Evolutionary conservation across 2,888 invertebrate species (phyloP).

Genomic region (Trachelus iudaicus): DNA sequence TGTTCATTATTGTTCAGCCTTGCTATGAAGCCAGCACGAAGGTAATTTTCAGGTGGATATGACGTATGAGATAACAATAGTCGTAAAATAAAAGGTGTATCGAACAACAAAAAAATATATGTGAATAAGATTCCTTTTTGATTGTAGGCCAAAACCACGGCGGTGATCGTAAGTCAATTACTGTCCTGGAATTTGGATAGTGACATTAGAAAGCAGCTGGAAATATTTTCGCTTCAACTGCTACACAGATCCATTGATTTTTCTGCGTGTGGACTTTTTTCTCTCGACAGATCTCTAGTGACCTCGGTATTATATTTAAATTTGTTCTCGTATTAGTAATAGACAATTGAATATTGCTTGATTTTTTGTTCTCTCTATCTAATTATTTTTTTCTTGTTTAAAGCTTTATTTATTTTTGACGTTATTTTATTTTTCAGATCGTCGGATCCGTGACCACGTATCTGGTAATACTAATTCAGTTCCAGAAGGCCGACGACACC

Average conservation of each 20-base stretch:
- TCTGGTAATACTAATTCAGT: slow-evolving; percentile 72
- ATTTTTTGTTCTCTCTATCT: neutral
- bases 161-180: slow-evolving; percentile 67
- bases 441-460: slow-evolving; percentile 72
- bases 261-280: slow-evolving; percentile 71
- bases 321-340: neutral
- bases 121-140: neutral
- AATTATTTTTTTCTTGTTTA: neutral
- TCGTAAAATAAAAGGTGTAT: neutral
- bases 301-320: slow-evolving; percentile 65
- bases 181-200: slow-evolving; percentile 51
- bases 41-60: slow-evolving; percentile 51
- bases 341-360: neutral
- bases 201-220: slow-evolving; percentile 67
- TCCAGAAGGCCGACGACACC: slow-evolving; percentile 69
- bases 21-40: slow-evolving; percentile 69
- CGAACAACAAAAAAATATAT: neutral
- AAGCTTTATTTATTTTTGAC: too few relatives aligned
- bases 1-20: slow-evolving; percentile 72
- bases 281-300: slow-evolving; percentile 69
- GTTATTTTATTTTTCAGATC: slow-evolving; percentile 65
- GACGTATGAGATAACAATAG: neutral
- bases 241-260: slow-evolving; percentile 70
- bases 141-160: slow-evolving; percentile 66
- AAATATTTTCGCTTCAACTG: slow-evolving; percentile 71